A percentile compares a stretch with the other conserved stretches of the same genome.
These are phyloP conservation scores for Gastrophysa polygoni DNA, from an alignment of 2,888 invertebrate genomes.

Conservation along the genomic window DNA sequence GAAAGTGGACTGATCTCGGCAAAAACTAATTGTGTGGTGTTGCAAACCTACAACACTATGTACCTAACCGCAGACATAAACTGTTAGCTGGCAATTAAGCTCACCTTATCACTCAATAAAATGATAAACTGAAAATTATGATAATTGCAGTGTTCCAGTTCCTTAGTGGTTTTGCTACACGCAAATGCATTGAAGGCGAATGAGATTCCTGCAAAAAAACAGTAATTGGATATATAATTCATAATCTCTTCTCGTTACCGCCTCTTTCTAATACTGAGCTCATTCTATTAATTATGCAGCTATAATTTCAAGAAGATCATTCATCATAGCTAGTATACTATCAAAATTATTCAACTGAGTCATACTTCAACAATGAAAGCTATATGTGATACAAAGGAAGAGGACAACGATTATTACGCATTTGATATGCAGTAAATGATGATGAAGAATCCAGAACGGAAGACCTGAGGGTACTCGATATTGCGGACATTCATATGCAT, in stretches of 20 bases:
- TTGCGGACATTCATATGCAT: not conserved
- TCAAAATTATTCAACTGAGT: slow-evolving; percentile 17
- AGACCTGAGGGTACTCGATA: not conserved
- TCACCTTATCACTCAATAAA: slow-evolving; percentile 23
- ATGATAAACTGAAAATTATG: slow-evolving; percentile 24
- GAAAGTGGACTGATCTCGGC: not conserved
- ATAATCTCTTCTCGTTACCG: slow-evolving; percentile 29
- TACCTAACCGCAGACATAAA: not conserved
- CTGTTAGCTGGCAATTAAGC: not conserved
- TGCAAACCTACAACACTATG: not conserved
- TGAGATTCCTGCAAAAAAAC: slow-evolving; percentile 14
- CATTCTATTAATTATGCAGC: slow-evolving; percentile 22
- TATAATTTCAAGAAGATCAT: slow-evolving; percentile 19
- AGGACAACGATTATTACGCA: not conserved
- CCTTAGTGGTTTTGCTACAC: slow-evolving; percentile 15
- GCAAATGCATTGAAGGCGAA: slow-evolving; percentile 8
- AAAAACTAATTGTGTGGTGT: not conserved
- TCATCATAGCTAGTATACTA: slow-evolving; percentile 16
- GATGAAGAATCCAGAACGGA: not conserved
- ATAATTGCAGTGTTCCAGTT: slow-evolving; percentile 30
- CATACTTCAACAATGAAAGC: slow-evolving; percentile 22
- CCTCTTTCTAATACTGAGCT: slow-evolving; percentile 26
- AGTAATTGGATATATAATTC: slow-evolving; percentile 30
- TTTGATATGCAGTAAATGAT: not conserved
- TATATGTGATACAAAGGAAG: slow-evolving; percentile 8